A percentile compares a stretch with the other conserved stretches of the same genome.
Conservation (phyloP, 2,888 invertebrate genomes). For the Galerucella pusilla region DNA sequence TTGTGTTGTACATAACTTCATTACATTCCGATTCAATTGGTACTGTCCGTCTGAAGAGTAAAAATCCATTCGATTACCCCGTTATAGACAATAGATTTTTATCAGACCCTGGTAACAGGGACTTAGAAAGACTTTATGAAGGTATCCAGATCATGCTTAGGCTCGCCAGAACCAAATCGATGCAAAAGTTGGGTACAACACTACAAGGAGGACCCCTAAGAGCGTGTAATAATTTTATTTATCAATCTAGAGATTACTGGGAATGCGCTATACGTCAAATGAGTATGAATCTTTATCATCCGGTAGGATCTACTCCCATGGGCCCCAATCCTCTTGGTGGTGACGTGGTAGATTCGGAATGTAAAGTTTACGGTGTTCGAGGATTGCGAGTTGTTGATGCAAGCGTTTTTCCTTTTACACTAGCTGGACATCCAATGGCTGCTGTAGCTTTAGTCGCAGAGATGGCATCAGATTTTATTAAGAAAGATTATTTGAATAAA, state of each 20-base stretch:
- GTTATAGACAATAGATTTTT: constrained; percentile 76
- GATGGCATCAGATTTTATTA: constrained; percentile 69
- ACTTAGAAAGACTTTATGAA: constrained; percentile 68
- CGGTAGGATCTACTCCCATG: constrained; percentile 64
- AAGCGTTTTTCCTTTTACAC: constrained; percentile 72
- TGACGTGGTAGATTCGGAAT: constrained; percentile 72
- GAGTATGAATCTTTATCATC: constrained; percentile 40
- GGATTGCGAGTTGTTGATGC: constrained; percentile 74
- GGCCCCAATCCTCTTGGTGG: constrained; percentile 70
- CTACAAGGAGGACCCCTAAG: constrained; percentile 44
- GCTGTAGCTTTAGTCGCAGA: constrained; percentile 77
- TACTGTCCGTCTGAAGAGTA: constrained; percentile 67
- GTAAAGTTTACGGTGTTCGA: constrained; percentile 71
- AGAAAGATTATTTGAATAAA: constrained; percentile 36
- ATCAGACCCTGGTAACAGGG: constrained; percentile 63
- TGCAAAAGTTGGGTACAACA: constrained; percentile 67
- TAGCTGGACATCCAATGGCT: constrained; percentile 76
- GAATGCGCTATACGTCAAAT: constrained; percentile 67
- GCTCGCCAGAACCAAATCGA: constrained; percentile 67
- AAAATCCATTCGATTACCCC: constrained; percentile 62
- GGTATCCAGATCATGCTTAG: constrained; percentile 63
- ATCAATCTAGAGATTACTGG: constrained; percentile 75
- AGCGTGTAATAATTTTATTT: constrained; percentile 65
- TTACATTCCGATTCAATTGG: constrained; percentile 66
- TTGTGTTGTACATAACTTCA: constrained; percentile 51